phyloP scores from a whole-genome alignment of 2,113 vertebrate genomes.

The Naja naja region DNA sequence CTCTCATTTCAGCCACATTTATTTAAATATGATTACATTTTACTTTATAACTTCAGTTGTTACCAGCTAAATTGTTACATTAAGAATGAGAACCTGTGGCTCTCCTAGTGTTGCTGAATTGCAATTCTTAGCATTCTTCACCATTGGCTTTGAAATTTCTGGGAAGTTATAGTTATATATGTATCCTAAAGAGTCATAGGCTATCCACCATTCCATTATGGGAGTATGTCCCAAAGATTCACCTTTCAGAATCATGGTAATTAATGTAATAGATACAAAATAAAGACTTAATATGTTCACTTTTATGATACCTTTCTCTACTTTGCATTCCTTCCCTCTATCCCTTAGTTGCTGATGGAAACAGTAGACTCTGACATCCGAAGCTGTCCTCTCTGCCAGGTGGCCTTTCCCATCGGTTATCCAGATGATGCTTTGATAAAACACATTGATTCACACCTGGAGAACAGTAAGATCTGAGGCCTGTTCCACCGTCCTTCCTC shows the following conservation, averaged over 20 bases:
- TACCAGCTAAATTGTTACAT: neutral
- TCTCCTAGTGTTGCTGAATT: neutral
- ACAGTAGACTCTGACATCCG: constrained; percentile 93
- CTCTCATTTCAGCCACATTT: neutral
- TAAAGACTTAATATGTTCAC: neutral
- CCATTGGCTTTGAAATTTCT: neutral
- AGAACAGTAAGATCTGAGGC: constrained; percentile 97
- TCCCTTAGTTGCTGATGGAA: constrained; percentile 91
- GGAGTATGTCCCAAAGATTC: neutral
- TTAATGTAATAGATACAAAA: neutral
- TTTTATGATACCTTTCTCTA: neutral
- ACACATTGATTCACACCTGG: constrained; percentile 97
- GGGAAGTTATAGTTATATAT: neutral
- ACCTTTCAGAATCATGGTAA: neutral
- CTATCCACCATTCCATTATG: neutral
- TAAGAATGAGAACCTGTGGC: neutral
- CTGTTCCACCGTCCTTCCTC: constrained; percentile 3
- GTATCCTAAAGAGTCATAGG: neutral
- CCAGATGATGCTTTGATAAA: constrained; percentile 96
- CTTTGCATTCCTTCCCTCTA: neutral
- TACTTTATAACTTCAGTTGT: neutral
- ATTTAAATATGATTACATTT: neutral
- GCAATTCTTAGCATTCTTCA: neutral
- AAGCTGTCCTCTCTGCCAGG: constrained; percentile 94
- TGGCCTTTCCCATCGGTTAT: constrained; percentile 93